Evolutionary conservation across 2,888 invertebrate genomes (phyloP), one percentile per base, ranked within the genome.

Genomic region (Steinernema carpocapsae): DNA sequence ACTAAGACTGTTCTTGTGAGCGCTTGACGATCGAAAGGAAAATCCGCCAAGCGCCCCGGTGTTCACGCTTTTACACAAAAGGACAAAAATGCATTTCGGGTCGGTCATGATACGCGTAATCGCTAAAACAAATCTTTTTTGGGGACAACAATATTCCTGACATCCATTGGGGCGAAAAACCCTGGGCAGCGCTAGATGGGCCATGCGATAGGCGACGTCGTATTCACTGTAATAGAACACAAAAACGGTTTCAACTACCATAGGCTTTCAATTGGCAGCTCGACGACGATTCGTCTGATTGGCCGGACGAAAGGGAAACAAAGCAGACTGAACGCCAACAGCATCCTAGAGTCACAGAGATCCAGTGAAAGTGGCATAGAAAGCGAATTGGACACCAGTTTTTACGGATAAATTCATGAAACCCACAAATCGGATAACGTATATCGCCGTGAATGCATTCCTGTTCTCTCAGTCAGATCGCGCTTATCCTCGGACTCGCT

Each of bases 391-490:
- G 64, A 64, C 64, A 64, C 26, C 26, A 17, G 32, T 26, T 29
- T 12, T 64, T 29, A 37, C 29, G 64, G 64, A 29, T 29, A 29
- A 29, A 64, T 56, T 64, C 64, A 64, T 64, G 64, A 64, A 64
- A 64, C 64, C 64, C 64, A 17, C 64, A 64, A 64, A 64, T 64
- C 64, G 64, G 64, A 64, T 64, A 64, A 64, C 64, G 64, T 26
- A 64, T 32, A 64, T 64, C 64, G 64, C 64, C 29, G 24, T 37
- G 64, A 29, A 32, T 64, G 24, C 64, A 64, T 64, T 64, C 64
- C 64, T 29, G 64, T 64, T 64, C 64, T 32, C 64, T 26, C 64
- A 64, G 29, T 64, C 32, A 64, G 64, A 64, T 64, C 64, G 64
- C 64, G 64, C 32, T 64, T 26, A 64, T 64, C 64, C 64, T 64